Base-by-base conservation (phyloP, 2,888 invertebrate genomes). In the Micoletzkya japonica region DNA sequence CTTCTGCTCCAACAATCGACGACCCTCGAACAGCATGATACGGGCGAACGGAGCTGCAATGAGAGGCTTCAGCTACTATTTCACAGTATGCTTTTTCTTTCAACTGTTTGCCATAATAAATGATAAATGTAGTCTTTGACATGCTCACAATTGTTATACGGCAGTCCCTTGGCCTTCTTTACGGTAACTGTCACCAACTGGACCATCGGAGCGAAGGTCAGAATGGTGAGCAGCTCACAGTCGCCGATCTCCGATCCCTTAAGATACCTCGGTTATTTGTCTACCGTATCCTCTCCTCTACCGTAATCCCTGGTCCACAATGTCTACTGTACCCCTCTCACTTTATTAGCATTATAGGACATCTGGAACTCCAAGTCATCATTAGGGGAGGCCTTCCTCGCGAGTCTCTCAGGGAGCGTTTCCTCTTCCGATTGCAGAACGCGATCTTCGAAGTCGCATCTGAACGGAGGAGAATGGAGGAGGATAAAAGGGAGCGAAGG, bases 111-210 rank as follows among this genome's bases (percentile, higher is more conserved):
- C 3, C 20, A 64, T 52, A 64, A 54, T 52, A 34, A 24, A 10
- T 44, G 24, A 63, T 63, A 49, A 14, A 59, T 59, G 60, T 34
- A 32, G 17, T 44, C 54, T 63, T 26, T 63, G 39, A 44, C 20
- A 10, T 44, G 10, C 77, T 68, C 66, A 81, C 80, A 69, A 68
- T 80, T 79, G 54, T 80, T 78, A 44, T 71, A 77, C 6, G 78
- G 76, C 20, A 84, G 72, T 24, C 74, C 70, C 54, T 77, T 76
- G 14, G 82, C 77, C 54, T 81, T 81, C 67, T 84, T 84, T n/a
- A 84, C 76, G 7, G 84, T 83, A 1, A 79, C 76, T n/a, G 82
- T 84, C 17, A 84, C 75, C 56, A 84, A 85, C 60, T 84, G 82
- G 30, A 82, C 79, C 4, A 75, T 73, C 2, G 81, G 77, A 4